These are phyloP conservation scores for Lepidochrysops patricia DNA, from an alignment of 2,888 invertebrate species.

Conservation along the genomic window DNA sequence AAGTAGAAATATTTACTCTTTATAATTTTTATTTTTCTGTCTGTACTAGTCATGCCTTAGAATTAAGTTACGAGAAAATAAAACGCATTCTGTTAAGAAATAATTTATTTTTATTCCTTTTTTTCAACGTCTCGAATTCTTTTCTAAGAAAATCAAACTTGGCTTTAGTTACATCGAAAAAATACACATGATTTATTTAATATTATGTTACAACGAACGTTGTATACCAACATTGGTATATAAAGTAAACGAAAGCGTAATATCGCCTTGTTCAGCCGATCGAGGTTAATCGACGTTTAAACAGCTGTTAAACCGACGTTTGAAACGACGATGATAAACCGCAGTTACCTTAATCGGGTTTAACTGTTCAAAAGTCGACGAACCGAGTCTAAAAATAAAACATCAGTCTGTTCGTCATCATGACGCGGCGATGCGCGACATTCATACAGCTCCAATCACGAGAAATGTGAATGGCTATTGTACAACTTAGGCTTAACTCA, in stretches of 20 bases:
- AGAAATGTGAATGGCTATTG: constrained; percentile 24
- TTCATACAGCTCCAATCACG: constrained; percentile 35
- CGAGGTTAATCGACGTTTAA: not conserved
- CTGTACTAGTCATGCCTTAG: constrained; percentile 14
- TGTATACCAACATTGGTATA: constrained; percentile 46
- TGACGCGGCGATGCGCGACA: constrained; percentile 30
- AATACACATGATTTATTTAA: constrained; percentile 69
- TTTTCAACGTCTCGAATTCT: constrained; percentile 70
- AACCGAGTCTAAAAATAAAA: constrained; percentile 32
- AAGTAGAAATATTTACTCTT: too few relatives aligned
- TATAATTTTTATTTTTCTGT: constrained; percentile 15
- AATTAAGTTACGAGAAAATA: constrained; percentile 37
- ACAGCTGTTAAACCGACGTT: not conserved
- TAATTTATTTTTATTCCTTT: constrained; percentile 71
- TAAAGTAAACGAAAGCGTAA: constrained; percentile 44
- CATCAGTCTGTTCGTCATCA: constrained; percentile 50
- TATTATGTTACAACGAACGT: constrained; percentile 53
- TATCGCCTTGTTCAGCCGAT: constrained; percentile 20
- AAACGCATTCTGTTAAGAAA: constrained; percentile 64
- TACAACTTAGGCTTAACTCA: not conserved
- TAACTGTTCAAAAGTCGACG: not conserved
- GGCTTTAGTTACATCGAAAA: constrained; percentile 71
- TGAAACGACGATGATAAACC: not conserved
- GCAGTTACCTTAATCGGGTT: not conserved
- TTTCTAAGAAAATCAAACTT: constrained; percentile 72